These are phyloP conservation scores for Gila orcuttii DNA, from an alignment of 2,113 vertebrate genomes.

Conservation along the genomic window DNA sequence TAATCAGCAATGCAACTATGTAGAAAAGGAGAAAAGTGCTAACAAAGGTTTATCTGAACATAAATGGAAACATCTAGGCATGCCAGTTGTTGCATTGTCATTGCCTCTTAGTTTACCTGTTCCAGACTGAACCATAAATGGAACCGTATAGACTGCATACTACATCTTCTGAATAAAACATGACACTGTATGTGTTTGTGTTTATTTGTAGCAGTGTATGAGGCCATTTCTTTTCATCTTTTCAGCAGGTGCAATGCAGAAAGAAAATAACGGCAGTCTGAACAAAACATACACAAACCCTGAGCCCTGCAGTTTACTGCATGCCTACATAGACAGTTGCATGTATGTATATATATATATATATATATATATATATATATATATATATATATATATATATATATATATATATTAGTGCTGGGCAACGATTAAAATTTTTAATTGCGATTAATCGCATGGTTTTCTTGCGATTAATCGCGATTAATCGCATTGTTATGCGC, in stretches of 20 bases:
- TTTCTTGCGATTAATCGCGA: too few species aligned
- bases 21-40: conserved; percentile 1
- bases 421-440: too few species aligned
- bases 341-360: too few species aligned
- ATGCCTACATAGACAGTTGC: too few species aligned
- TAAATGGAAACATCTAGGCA: conserved; percentile 49
- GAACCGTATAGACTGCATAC: conserved; percentile 14
- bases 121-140: conserved; percentile 2
- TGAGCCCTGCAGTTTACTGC: background rate
- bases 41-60: conserved; percentile 51
- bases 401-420: too few species aligned
- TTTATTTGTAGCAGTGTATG: background rate
- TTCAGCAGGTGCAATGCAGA: background rate
- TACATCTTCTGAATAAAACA: conserved; percentile 47
- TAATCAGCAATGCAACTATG: conserved; percentile 32
- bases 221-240: background rate
- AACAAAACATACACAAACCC: background rate
- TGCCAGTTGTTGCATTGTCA: conserved; percentile 40
- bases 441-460: too few species aligned
- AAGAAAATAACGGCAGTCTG: background rate
- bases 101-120: conserved; percentile 25
- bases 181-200: background rate
- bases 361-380: too few species aligned
- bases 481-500: too few species aligned
- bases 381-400: too few species aligned